A percentile compares a stretch with the other conserved stretches of the same genome.
Evolutionary conservation across 2,797 vertebrate species (phyloP).

Genomic region (Fringilla coelebs): DNA sequence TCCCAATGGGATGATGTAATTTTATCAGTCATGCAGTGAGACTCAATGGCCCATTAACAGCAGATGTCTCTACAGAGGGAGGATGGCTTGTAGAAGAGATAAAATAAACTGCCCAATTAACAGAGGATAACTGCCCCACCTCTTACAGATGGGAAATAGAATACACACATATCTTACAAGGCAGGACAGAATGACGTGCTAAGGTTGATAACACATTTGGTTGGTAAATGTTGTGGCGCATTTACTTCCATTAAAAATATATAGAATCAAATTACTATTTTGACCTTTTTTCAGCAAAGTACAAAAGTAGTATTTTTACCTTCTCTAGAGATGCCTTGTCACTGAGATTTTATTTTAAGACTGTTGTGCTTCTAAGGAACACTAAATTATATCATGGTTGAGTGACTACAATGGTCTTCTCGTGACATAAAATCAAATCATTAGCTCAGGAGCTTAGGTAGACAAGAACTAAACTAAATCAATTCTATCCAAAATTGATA

Average conservation of each 20-base stretch:
- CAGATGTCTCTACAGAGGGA: background rate
- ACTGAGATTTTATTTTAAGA: constrained; percentile 20
- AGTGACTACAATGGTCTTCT: background rate
- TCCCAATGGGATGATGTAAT: background rate
- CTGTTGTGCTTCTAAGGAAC: constrained; percentile 24
- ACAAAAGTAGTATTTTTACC: background rate
- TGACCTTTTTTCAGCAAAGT: background rate
- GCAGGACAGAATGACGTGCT: background rate
- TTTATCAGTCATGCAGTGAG: background rate
- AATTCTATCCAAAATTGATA: background rate
- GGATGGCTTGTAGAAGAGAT: background rate
- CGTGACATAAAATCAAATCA: constrained; percentile 1
- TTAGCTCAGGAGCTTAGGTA: background rate
- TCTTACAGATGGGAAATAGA: background rate
- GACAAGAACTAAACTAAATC: constrained; percentile 22
- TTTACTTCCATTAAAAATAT: constrained; percentile 25
- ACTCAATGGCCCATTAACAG: background rate
- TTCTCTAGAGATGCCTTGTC: background rate
- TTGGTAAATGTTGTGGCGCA: background rate
- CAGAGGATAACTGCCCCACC: background rate
- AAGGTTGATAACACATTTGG: background rate
- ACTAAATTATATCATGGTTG: constrained; percentile 2
- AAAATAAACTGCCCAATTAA: background rate
- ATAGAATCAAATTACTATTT: background rate
- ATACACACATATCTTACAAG: background rate